A percentile compares a stretch with the other conserved stretches of the same genome.
Conservation (phyloP, 2,888 invertebrate genomes). For the Eupithecia centaureata region DNA sequence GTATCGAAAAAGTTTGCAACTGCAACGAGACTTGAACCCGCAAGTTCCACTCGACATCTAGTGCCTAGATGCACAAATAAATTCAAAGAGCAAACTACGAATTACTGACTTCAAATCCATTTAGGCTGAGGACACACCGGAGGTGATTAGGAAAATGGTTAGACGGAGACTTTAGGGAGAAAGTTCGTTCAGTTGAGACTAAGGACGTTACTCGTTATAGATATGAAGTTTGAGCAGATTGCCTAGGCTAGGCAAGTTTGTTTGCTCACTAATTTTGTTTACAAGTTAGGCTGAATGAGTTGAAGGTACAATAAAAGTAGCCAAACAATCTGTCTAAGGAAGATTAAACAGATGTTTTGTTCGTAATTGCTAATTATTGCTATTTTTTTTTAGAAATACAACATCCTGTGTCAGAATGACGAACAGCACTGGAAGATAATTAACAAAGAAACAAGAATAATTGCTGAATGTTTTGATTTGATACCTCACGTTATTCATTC, state of each 20-base stretch:
- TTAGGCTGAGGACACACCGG: conserved; percentile 15
- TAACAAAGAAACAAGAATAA: too few relatives aligned
- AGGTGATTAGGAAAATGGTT: conserved; percentile 7
- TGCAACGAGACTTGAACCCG: too few relatives aligned
- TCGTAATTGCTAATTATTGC: too few relatives aligned
- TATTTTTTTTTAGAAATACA: too few relatives aligned
- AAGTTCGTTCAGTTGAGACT: background rate
- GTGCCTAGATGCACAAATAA: conserved; percentile 25
- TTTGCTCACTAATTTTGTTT: background rate
- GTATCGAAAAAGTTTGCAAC: too few relatives aligned
- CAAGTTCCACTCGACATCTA: too few relatives aligned
- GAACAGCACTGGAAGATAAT: too few relatives aligned
- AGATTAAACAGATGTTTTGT: too few relatives aligned
- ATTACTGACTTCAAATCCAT: conserved; percentile 52
- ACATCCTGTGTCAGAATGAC: too few relatives aligned
- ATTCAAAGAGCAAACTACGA: conserved; percentile 43
- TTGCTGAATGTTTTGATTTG: too few relatives aligned
- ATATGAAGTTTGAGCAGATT: conserved; percentile 2
- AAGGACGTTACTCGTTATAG: background rate
- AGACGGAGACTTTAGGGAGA: background rate
- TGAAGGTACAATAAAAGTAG: background rate
- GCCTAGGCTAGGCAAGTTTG: background rate
- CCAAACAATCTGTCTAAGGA: too few relatives aligned
- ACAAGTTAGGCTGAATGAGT: background rate
- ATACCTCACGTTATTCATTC: background rate